phyloP scores from a whole-genome alignment of 2,113 vertebrate genomes.

The Toxotes chatareus region DNA sequence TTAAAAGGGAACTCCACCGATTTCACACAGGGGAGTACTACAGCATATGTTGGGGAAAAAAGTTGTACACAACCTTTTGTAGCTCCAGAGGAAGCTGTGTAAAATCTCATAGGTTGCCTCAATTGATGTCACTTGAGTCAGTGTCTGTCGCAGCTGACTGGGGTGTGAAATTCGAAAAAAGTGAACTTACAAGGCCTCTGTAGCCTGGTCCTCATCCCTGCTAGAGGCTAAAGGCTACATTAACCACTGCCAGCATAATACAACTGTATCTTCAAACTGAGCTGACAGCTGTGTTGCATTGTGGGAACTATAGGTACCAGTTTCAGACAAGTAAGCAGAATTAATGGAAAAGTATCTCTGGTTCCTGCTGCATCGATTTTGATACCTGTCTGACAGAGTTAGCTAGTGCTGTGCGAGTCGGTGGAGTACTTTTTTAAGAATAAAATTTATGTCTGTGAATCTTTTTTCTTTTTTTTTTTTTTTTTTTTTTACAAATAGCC shows the following conservation, averaged over 20 bases:
- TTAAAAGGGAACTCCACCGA: slow-evolving; percentile 17
- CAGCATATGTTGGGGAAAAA: background rate
- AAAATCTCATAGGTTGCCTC: background rate
- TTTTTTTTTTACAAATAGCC: too few species aligned
- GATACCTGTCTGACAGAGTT: background rate
- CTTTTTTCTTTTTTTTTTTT: background rate
- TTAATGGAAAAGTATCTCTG: background rate
- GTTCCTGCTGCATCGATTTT: background rate
- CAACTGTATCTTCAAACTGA: background rate
- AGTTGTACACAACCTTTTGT: background rate
- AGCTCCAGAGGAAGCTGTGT: too few species aligned
- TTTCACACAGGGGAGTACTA: background rate
- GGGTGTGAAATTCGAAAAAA: background rate
- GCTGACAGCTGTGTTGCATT: background rate
- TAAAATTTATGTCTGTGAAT: slow-evolving; percentile 6
- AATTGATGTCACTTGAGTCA: background rate
- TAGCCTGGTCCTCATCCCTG: background rate
- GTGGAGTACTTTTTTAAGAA: slow-evolving; percentile 16
- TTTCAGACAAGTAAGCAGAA: background rate
- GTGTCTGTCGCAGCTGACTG: too few species aligned
- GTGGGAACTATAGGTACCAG: background rate
- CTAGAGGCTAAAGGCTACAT: background rate
- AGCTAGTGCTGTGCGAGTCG: background rate
- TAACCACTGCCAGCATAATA: background rate
- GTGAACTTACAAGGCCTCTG: background rate